Evolutionary conservation across 2,113 vertebrate genomes (phyloP), one percentile per base, ranked within the genome.

Genomic region (Nycticebus coucang): DNA sequence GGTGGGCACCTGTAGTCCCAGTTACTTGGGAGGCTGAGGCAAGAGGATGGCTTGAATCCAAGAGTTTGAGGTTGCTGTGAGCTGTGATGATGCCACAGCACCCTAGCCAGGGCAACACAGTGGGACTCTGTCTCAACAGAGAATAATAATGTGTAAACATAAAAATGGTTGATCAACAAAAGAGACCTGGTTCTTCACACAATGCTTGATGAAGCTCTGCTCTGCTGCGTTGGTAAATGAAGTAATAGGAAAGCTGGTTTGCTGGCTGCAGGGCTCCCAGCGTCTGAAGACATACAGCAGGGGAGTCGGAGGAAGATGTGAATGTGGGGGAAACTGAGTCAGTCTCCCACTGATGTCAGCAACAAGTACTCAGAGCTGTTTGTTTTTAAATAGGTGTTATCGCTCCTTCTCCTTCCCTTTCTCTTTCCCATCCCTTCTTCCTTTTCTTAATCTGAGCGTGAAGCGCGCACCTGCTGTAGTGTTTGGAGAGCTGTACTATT

Each of bases 151-250:
- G 45, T 50, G 45, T 9, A 50, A 50, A 50, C 8, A 50, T 53
- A 78, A 21, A 53, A 53, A 53, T 78, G 28, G 74, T 17, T 30
- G 33, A 69, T 69, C n/a, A 22, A 24, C 30, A 60, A 45, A 50
- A 24, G 72, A 71, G 68, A 28, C 30, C 26, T 18, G 4, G 37
- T 28, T 75, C 41, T 69, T n/a, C 26, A 18, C 7, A 1, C 9
- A 4, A 0, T 2, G 0, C 5, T 28, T 35, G 1, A 18, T 13
- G 41, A 0, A 41, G 26, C 26, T 1, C 53, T 22, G 1, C 7
- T 5, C 66, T 18, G 26, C 72, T 17, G 19, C 11, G 6, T 5
- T 5, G 4, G 10, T 9, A 1, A 0, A 2, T 1, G 8, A 50
- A 50, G 59, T 28, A 53, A 11, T 0, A 0, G 0, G 22, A n/a